Evolutionary conservation across 1,140 invertebrate species (phyloP), one percentile per base, ranked within the genome.

Genomic region (Kradibia gibbosae): DNA sequence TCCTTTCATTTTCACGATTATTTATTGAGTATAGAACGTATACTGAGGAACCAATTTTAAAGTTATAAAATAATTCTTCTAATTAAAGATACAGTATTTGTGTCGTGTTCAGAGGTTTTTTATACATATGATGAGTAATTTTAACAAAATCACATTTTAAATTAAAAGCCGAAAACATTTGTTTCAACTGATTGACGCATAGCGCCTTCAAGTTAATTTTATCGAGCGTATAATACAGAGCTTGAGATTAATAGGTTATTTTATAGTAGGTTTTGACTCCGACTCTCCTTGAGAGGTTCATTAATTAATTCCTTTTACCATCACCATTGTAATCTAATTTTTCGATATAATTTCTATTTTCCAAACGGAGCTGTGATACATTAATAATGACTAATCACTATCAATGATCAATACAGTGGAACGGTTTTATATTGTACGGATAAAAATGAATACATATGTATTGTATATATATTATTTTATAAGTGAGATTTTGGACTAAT

Each of bases 361-460:
- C 87, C 87, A 87, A 90, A 90, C 85, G 89, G 86, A 90, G 90
- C 90, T 91, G 90, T 91, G 90, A 91, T 91, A 91, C 89, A 90
- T 86, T 89, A 87, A 88, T 82, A 82, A 82, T 78, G 67, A 78
- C 75, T 78, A 82, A 78, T 36, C 53, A 70, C 53, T 78, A 77
- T 76, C 67, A 72, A 82, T 57, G 34, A 36, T 78, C 36, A 60
- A 76, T 75, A 75, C 72, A 76, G 72, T 17, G 45, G 79, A 81
- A 76, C 60, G 79, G 60, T 81, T 81, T 76, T 76, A 34, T 55
- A 45, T 20, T 17, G 22, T 28, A 62, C 20, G 28, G 22, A 80
- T 72, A 48, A 28, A 71, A 45, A 13, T 39, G 48, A 31, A 34
- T 31, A 70, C 53, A 20, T 36, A 17, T 17, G 39, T 45, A 70